Base-by-base conservation (phyloP, 2,888 invertebrate genomes). In the Drosophila paramelanica region DNA sequence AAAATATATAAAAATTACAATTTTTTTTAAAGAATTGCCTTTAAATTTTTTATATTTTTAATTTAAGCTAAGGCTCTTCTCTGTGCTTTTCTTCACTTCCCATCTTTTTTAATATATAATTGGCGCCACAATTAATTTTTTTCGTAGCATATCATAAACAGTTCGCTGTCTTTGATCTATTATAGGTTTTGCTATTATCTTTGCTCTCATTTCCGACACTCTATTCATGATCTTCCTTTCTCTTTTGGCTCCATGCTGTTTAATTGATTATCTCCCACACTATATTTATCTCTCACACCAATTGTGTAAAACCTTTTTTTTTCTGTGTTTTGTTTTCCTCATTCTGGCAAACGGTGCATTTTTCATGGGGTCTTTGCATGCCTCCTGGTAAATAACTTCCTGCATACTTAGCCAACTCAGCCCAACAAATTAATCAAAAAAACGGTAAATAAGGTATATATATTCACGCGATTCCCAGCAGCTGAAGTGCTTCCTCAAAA, bases 351-450 rank as follows among this genome's bases (percentile, higher is more conserved):
- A 27, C 7, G 33, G 10, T 49, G 51, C 47, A 47, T 61, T 60
- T 58, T 56, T 31, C 17, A 25, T 43, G 49, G 57, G 39, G 50
- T 57, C 56, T 70, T 65, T 60, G 59, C 52, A 62, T 67, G 73
- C 52, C 53, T 62, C 52, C 53, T 62, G 11, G 38, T 60, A 61
- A 86, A 72, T 69, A 42, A 87, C 81, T 81, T 81, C 81, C 81
- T 87, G 81, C 55, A 72, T 80, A 72, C 65, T 77, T 77, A 65
- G 58, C 31, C 27, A 27, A 27, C 42, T 20, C 50, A 46, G 45
- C 65, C 62, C 77, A 58, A 60, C 77, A 59, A 87, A 87, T 81
- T 81, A 87, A 81, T 87, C 74, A 39, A 39, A 43, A 25, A 27
- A 42, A 57, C 67, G 55, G 60, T 75, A 64, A 36, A 3, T 11